Evolutionary conservation across 1,140 invertebrate species (phyloP).

Genomic region (Drosophila kanapiae): DNA sequence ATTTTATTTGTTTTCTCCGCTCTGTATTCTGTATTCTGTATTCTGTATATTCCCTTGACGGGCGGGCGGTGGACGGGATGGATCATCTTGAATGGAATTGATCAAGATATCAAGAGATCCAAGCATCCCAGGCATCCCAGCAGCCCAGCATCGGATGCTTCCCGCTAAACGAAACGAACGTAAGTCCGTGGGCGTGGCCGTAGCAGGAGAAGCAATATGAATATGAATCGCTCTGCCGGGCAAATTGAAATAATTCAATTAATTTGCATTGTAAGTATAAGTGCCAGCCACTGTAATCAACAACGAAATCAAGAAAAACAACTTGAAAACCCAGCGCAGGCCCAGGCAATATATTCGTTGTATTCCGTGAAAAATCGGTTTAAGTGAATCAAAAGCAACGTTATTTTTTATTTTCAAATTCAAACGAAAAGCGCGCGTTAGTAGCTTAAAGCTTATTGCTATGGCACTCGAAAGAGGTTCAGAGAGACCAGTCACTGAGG

Average conservation of each 20-base stretch:
- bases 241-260: conserved; percentile 84
- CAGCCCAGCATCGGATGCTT: neutral
- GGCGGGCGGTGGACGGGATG: neutral
- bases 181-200: neutral
- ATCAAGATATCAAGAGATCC: conserved; percentile 14
- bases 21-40: neutral
- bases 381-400: conserved; percentile 16
- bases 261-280: conserved; percentile 82
- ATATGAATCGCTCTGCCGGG: conserved; percentile 29
- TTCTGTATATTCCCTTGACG: neutral
- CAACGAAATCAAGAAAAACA: conserved; percentile 25
- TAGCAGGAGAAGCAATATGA: conserved; percentile 29
- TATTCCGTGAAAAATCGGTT: conserved; percentile 10
- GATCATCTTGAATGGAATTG: conserved; percentile 19
- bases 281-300: conserved; percentile 73
- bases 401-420: conserved; percentile 10
- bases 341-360: neutral
- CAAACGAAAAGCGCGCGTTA: neutral
- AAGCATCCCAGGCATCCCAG: neutral
- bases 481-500: neutral
- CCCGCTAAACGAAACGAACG: neutral
- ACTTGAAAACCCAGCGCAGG: neutral
- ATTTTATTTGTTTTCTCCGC: conserved; percentile 23
- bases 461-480: neutral
- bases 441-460: neutral